These are phyloP conservation scores for Operophtera brumata DNA, from an alignment of 2,888 invertebrate genomes.

Conservation along the genomic window DNA sequence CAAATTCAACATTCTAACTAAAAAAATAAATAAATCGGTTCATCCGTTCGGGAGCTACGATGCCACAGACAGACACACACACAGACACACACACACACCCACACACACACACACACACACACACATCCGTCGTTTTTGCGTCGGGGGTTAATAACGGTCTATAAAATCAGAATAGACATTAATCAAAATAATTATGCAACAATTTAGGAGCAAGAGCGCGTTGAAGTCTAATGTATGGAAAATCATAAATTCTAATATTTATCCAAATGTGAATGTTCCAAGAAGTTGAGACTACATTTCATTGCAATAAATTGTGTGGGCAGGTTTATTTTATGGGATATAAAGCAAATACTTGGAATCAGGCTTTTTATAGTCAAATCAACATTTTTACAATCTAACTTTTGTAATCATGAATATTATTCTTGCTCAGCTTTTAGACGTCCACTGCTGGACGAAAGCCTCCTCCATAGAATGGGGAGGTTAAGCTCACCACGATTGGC, in stretches of 20 bases:
- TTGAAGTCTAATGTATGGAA: conserved; percentile 40
- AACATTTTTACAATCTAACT: conserved; percentile 5
- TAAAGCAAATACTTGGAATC: conserved; percentile 15
- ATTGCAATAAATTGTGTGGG: conserved; percentile 16
- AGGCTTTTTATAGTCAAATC: background rate
- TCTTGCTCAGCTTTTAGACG: too few relatives aligned
- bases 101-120: too few relatives aligned
- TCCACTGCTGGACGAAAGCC: too few relatives aligned
- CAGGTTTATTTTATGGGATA: conserved; percentile 17
- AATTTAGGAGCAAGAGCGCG: conserved; percentile 22
- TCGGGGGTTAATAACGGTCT: too few relatives aligned
- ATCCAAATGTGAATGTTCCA: conserved; percentile 8
- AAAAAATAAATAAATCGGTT: too few relatives aligned
- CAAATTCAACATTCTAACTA: too few relatives aligned
- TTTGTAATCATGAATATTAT: background rate
- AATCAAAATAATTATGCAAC: background rate
- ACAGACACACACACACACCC: too few relatives aligned
- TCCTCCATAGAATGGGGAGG: too few relatives aligned
- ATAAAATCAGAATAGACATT: background rate
- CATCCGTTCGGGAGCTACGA: too few relatives aligned
- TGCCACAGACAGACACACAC: too few relatives aligned
- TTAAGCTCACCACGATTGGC: too few relatives aligned
- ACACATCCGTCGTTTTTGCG: too few relatives aligned
- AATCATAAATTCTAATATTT: conserved; percentile 14
- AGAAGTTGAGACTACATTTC: conserved; percentile 14